phyloP scores from a whole-genome alignment of 2,113 vertebrate species.

The Desmodus rotundus region DNA sequence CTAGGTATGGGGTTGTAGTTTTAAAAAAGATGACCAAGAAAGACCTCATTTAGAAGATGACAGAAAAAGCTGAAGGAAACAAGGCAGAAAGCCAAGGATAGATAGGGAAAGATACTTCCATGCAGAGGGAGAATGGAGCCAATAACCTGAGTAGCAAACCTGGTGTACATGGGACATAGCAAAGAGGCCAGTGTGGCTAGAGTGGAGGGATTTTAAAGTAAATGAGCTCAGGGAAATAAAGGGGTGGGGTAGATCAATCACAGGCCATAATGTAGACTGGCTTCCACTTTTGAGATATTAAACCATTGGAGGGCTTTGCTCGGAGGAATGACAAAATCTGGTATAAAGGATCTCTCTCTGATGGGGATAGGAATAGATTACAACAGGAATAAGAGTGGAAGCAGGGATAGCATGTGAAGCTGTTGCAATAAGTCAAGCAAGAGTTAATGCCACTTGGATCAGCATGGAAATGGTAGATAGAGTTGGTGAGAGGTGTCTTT shows the following conservation, averaged over 20 bases:
- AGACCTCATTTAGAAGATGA: not conserved
- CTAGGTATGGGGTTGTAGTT: not conserved
- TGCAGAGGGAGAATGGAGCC: not conserved
- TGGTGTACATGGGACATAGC: not conserved
- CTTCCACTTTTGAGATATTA: not conserved
- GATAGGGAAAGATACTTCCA: not conserved
- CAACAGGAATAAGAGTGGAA: not conserved
- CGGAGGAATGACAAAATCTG: not conserved
- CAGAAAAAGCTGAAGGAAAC: not conserved
- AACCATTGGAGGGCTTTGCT: not conserved
- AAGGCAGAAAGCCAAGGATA: not conserved
- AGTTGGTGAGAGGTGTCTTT: not conserved
- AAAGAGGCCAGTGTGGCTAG: not conserved
- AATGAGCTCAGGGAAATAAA: not conserved
- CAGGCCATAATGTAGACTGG: not conserved
- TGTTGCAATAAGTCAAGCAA: not conserved
- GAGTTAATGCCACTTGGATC: not conserved
- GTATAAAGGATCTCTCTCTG: not conserved
- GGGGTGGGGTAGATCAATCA: not conserved
- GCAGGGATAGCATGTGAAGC: not conserved
- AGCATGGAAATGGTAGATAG: not conserved
- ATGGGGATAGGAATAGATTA: not conserved
- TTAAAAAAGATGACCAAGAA: not conserved
- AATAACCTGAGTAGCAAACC: not conserved
- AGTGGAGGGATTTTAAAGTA: not conserved